phyloP scores from a whole-genome alignment of 2,888 invertebrate genomes.

The Drosophila monieri region DNA sequence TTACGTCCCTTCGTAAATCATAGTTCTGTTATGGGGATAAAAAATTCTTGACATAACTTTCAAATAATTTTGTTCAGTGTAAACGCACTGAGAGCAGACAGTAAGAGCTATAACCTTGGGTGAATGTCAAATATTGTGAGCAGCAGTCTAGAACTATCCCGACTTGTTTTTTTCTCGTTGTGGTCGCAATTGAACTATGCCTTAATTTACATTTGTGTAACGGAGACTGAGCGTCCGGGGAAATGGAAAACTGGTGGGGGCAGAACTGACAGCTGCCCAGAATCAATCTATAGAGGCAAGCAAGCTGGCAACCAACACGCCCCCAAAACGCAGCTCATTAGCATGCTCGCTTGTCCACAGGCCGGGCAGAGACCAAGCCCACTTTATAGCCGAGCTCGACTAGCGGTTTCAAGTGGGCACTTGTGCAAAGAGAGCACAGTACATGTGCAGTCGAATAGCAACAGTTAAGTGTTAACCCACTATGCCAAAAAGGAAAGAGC shows the following conservation, averaged over 20 bases:
- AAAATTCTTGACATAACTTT: not conserved
- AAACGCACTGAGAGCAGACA: not conserved
- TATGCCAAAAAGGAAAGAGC: not conserved
- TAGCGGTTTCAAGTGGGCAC: constrained; percentile 36
- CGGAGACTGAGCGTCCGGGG: not conserved
- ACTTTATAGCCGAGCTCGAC: constrained; percentile 19
- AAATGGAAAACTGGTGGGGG: not conserved
- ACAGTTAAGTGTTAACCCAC: constrained; percentile 22
- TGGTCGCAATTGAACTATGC: constrained; percentile 49
- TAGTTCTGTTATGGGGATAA: no score
- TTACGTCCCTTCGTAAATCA: no score
- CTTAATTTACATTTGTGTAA: constrained; percentile 53
- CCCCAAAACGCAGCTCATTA: constrained; percentile 46
- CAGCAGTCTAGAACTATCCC: constrained; percentile 11
- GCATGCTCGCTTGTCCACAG: constrained; percentile 30
- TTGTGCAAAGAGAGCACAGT: not conserved
- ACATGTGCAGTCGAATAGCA: not conserved
- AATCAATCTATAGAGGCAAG: constrained; percentile 34
- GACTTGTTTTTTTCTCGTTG: constrained; percentile 18
- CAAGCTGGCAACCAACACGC: constrained; percentile 29
- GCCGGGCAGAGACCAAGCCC: constrained; percentile 21
- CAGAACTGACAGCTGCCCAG: constrained; percentile 12
- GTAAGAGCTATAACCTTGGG: constrained; percentile 56
- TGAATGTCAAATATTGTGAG: constrained; percentile 62
- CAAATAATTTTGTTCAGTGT: constrained; percentile 8